Base-by-base conservation (phyloP, 2,888 invertebrate species). In the Eupithecia abbreviata region DNA sequence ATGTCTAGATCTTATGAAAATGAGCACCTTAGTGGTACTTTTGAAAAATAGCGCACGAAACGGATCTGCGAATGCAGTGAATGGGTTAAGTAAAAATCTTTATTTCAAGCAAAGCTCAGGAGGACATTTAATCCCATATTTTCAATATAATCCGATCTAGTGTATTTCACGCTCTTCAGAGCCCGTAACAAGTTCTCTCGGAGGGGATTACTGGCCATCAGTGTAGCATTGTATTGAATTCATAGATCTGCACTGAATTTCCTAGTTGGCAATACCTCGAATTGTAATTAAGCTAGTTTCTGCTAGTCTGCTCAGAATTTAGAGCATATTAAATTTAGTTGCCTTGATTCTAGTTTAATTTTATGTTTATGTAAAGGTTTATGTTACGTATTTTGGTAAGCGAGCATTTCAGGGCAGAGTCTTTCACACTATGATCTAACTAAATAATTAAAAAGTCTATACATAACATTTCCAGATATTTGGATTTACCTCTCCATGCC, bases 211-310 rank as follows among this genome's bases (percentile, higher is more conserved):
- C 69, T 30, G 18, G 30, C 43, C 18, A 69, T 43, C 69, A 47
- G 45, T 18, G 47, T 47, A 5, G 45, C 69, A 69, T 42, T 68
- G 68, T 69, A 69, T 69, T 69, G 69, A 47, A 69, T 69, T 47
- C 69, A 18, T 47, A 69, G 45, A 69, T 66, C 41, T 41, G 42
- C 66, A 9, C 42, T 42, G 66, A 18, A 66, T 42, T 66, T 66
- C 62, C 42, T 15, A 42, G 42, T 42, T 66, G 66, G 66, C 66
- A 66, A 66, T 66, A 42, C 42, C 13, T 66, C 66, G 41, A 13
- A 42, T 66, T 66, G 41, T 66, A 66, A 66, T 66, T 41, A 66
- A 66, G 9, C 66, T 66, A 66, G 41, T 66, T 66, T 66, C 42
- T 42, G 30, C 30, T 30, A 10, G 62, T 2, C 30, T 12, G 62